Base-by-base conservation (phyloP, 2,888 invertebrate genomes). In the Xestia c-nigrum region DNA sequence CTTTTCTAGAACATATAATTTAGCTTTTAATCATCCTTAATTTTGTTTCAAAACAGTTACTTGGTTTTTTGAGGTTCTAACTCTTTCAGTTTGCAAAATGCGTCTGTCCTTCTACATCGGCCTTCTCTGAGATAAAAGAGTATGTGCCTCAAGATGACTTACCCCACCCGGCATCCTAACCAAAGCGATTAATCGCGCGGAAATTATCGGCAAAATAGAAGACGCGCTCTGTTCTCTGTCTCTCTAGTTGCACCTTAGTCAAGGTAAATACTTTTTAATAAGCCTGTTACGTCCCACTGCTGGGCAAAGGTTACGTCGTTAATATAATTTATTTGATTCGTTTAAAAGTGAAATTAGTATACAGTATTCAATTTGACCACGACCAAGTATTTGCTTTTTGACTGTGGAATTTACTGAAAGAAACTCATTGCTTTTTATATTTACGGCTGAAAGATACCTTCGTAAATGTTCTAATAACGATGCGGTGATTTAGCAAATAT, bases 401-500 rank as follows among this genome's bases (percentile, higher is more conserved):
- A 76, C 69, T 75, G 67, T 61, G 7, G 57, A 78, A 76, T 87
- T 87, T 79, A 87, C 81, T 81, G 71, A 74, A 76, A 70, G 70
- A 74, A 79, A 72, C 75, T 81, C 70, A 77, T 86, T 85, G 76
- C 68, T 72, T 81, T 72, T 57, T 69, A 72, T 72, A 82, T 81
- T 89, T 86, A 87, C 72, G 78, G 55, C 61, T 50, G 57, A 46
- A 59, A 47, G 72, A 61, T 67, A 79, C 40, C 59, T 38, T 69
- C 83, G 80, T 85, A 83, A 82, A 85, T 71, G 61, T 69, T 72
- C 55, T 77, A 78, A 73, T 86, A 81, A 80, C 80, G 78, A 74
- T 69, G 67, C 64, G 76, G 73, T 76, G 76, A 80, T 85, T 85
- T 78, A 57, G 83, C 70, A 78, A 80, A 87, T 85, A 76, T 71